Evolutionary conservation across 2,888 invertebrate genomes (phyloP), one percentile per base, ranked within the genome.

Genomic region (Acronicta leporina): DNA sequence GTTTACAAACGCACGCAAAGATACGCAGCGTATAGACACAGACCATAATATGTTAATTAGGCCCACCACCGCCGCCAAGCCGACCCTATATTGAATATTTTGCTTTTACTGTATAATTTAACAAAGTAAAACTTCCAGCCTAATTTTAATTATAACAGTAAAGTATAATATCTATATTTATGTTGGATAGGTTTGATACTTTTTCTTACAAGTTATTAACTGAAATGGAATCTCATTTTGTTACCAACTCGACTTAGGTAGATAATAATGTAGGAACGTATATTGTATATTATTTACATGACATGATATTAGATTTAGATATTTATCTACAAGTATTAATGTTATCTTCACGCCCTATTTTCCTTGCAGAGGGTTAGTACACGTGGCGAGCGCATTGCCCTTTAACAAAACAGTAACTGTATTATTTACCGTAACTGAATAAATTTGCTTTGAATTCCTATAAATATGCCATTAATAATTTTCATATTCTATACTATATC

Each of bases 71-170:
- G 85, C 81, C 76, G 81, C 79, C 75, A 63, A 80, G 71, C 80
- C 84, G 77, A 71, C 84, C 85, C 76, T 80, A 86, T 88, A 89
- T 89, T 88, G 87, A 87, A 89, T 88, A 88, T 88, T 87, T 88
- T 87, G 80, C 82, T 82, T 83, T 78, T 80, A 85, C 84, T 81
- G 87, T 86, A 87, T 87, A 88, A 87, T 88, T 86, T 83, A 77
- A 79, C 72, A 76, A 84, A 86, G 86, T 85, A 81, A 84, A 87
- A 84, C 75, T 81, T 77, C 64, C 62, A 57, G 47, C 57, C 54
- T 63, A 73, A 67, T 67, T 77, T 67, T 63, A 75, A 70, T 68
- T 65, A 43, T 55, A 50, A 42, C 52, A 40, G 25, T 53, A n/a
- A 63, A 40, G 20, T 43, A 20, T 20, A 20, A 20, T 65, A 46